These are phyloP conservation scores for Eupithecia vulgata DNA, from an alignment of 2,888 invertebrate species.

Conservation along the genomic window DNA sequence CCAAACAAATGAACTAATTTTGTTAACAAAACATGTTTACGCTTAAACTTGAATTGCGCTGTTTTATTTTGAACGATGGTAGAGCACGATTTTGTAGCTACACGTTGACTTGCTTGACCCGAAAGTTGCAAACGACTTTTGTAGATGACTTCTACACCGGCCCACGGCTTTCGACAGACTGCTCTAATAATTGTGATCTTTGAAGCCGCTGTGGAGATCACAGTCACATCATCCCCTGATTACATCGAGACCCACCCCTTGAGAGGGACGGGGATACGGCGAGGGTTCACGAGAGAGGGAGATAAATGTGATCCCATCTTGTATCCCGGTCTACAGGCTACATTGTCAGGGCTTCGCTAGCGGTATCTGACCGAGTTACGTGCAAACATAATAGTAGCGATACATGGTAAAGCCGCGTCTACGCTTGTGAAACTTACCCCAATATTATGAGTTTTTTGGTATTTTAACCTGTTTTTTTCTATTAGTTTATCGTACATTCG, in stretches of 20 bases:
- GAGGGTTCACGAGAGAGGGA: conserved; percentile 53
- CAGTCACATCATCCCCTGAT: conserved; percentile 84
- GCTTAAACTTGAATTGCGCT: background rate
- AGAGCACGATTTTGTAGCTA: conserved; percentile 12
- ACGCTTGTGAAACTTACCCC: conserved; percentile 15
- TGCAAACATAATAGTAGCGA: conserved; percentile 60
- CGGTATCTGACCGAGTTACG: conserved; percentile 74
- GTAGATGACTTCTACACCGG: conserved; percentile 75
- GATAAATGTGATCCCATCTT: conserved; percentile 85
- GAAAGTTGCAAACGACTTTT: conserved; percentile 66
- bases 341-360: conserved; percentile 79
- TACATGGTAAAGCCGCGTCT: conserved; percentile 46
- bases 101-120: conserved; percentile 46
- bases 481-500: background rate
- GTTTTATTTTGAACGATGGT: background rate
- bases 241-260: conserved; percentile 82
- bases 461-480: background rate
- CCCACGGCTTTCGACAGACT: conserved; percentile 82
- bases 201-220: conserved; percentile 80
- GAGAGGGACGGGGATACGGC: conserved; percentile 58
- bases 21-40: background rate
- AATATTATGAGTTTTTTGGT: background rate
- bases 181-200: conserved; percentile 84
- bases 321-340: conserved; percentile 84
- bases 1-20: background rate